A percentile compares a stretch with the other conserved stretches of the same genome.
Evolutionary conservation across 2,797 vertebrate species (phyloP).

Genomic region (Aeoliscus strigatus): DNA sequence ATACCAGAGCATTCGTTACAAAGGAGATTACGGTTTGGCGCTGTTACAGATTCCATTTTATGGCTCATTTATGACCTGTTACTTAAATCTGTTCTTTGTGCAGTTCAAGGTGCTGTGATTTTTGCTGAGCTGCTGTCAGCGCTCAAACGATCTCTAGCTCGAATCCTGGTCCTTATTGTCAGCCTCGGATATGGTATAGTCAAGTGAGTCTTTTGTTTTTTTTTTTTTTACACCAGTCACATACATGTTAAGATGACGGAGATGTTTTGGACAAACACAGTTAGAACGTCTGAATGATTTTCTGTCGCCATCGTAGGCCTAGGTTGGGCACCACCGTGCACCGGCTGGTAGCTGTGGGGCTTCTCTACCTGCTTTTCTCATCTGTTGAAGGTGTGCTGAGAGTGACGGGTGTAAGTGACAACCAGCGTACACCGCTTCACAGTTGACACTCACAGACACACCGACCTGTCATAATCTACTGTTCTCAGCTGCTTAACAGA

Average conservation of each 20-base stretch:
- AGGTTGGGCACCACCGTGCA: conserved; percentile 90
- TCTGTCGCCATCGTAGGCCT: too few relatives aligned
- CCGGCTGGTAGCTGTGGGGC: conserved; percentile 85
- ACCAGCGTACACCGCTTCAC: background rate
- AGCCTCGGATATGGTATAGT: conserved; percentile 95
- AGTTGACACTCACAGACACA: background rate
- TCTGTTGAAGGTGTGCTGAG: conserved; percentile 92
- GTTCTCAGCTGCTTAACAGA: too few relatives aligned
- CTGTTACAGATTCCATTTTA: too few relatives aligned
- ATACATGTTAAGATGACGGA: too few relatives aligned
- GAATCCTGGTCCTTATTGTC: conserved; percentile 92
- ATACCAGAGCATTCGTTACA: conserved; percentile 91
- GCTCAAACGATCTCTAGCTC: conserved; percentile 89
- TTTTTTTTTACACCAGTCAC: background rate
- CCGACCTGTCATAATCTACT: too few relatives aligned
- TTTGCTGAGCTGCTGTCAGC: conserved; percentile 92
- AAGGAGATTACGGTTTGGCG: conserved; percentile 83
- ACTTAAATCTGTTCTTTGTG: background rate
- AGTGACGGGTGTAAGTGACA: conserved; percentile 87
- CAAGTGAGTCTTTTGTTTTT: conserved; percentile 65
- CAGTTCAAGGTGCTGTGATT: conserved; percentile 88
- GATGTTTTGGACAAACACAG: too few relatives aligned
- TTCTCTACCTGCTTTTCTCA: conserved; percentile 91
- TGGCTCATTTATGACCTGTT: background rate
- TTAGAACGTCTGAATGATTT: too few relatives aligned